These are phyloP conservation scores for Saturnia pavonia DNA, from an alignment of 2,888 invertebrate genomes.

Conservation along the genomic window DNA sequence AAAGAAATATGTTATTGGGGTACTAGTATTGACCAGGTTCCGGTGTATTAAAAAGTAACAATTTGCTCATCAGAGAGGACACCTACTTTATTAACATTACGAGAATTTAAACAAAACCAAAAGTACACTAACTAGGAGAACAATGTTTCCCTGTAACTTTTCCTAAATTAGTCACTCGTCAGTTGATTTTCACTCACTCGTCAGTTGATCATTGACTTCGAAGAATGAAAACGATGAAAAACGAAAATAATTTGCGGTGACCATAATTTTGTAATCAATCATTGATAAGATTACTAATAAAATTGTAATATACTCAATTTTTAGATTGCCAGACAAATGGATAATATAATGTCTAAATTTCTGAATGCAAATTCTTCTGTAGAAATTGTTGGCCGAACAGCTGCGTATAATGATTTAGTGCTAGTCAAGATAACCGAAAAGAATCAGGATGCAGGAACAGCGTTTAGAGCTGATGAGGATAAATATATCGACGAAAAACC, in stretches of 20 bases:
- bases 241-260: background rate
- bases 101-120: background rate
- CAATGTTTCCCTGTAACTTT: too few species aligned
- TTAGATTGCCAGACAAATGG: constrained; percentile 50
- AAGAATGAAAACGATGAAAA: background rate
- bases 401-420: constrained; percentile 62
- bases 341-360: constrained; percentile 35
- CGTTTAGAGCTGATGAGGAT: constrained; percentile 46
- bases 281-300: background rate
- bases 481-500: constrained; percentile 55
- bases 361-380: constrained; percentile 44
- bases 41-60: background rate
- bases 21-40: background rate
- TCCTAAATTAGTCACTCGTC: too few species aligned
- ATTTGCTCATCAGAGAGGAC: background rate
- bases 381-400: constrained; percentile 53
- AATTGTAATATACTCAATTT: constrained; percentile 25
- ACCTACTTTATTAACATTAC: background rate
- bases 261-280: background rate
- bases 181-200: too few species aligned
- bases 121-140: too few species aligned
- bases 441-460: constrained; percentile 25
- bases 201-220: too few species aligned
- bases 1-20: too few species aligned
- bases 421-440: constrained; percentile 48